Base-by-base conservation (phyloP, 2,797 vertebrate genomes). In the Myripristis jacobus region DNA sequence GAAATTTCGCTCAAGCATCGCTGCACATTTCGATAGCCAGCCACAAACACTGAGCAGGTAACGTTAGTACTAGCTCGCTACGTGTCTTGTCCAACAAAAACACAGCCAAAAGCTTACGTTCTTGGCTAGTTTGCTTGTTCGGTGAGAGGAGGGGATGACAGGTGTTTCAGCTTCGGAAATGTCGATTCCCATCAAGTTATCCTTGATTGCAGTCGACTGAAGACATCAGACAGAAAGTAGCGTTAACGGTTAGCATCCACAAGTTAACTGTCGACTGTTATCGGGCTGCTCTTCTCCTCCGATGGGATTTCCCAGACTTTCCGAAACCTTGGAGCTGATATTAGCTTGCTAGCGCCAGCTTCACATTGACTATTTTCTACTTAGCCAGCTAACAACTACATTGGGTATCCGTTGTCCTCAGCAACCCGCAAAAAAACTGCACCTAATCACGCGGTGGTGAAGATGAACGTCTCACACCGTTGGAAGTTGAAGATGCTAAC, bases 341-440 rank as follows among this genome's bases (percentile, higher is more conserved):
- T 59, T 85, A 88, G 85, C 86, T 66, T 57, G 88, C 88, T 91
- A 89, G 62, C 53, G 74, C 78, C 89, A 89, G 77, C 72, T 57
- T 52, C 16, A 31, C 25, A 9, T 31, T 55, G 54, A 31, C 29
- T 58, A 62, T 55, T 34, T 65, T 62, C 12, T 27, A 29, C 51
- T 53, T 53, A 53, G 73, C 79, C 67, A 54, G 83, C 86, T 87
- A 90, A 72, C 52, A 72, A 69, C 51, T 36, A 77, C 83, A 78
- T 24, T 36, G 22, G 46, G 18, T 13, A 50, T 63, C 31, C 18
- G 57, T 58, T 69, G 36, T 27, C 7, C 43, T 6, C 55, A 51
- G 5, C n/a, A 38, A 77, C 44, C 15, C 25, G 6, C 1, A 3
- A 4, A 64, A 64, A n/a, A 58, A 0, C 11, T 3, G 15, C 10